Evolutionary conservation across 2,113 vertebrate species (phyloP), one percentile per base, ranked within the genome.

Genomic region (Symphodus melops): DNA sequence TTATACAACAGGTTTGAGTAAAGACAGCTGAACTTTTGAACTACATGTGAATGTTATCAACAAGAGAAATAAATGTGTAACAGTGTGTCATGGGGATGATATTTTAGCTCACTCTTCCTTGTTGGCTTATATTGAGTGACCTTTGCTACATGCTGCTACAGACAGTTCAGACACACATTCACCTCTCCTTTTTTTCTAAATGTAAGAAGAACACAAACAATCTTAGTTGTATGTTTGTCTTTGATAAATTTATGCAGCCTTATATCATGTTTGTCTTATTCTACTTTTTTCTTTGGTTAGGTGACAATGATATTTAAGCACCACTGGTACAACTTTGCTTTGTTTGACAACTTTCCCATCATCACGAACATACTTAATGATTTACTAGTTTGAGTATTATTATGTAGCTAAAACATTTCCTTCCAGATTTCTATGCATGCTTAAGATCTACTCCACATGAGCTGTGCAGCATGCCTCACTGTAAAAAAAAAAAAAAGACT

Each of bases 61-160:
- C 25, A 33, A 7, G 46, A n/a, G 11, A 52, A 49, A 36, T 68
- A 44, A 72, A 79, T 71, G 20, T 68, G 49, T 53, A 75, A 58
- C 58, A 11, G 13, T 48, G 14, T 17, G 10, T 55, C 11, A 10
- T 25, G 9, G 4, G 23, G 16, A 60, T 8, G 11, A 9, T 16
- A 46, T 3, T 39, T 37, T n/a, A 25, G 6, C 41, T 46, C 51
- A 10, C 14, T 36, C 16, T 48, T 52, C 53, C 52, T 17, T 61
- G 9, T 41, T 69, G 52, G 21, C 49, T 72, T 16, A 8, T 28
- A 58, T 41, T 46, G 9, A 5, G 63, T 20, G 58, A 72, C 56
- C 72, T 70, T 81, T 67, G 64, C 5, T 64, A 63, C 57, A n/a
- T 52, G 41, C 62, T 62, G 33, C 17, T 8, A 3, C 56, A 39